Evolutionary conservation across 2,113 vertebrate species (phyloP), one percentile per base, ranked within the genome.

Genomic region (Tonatia bakeri): DNA sequence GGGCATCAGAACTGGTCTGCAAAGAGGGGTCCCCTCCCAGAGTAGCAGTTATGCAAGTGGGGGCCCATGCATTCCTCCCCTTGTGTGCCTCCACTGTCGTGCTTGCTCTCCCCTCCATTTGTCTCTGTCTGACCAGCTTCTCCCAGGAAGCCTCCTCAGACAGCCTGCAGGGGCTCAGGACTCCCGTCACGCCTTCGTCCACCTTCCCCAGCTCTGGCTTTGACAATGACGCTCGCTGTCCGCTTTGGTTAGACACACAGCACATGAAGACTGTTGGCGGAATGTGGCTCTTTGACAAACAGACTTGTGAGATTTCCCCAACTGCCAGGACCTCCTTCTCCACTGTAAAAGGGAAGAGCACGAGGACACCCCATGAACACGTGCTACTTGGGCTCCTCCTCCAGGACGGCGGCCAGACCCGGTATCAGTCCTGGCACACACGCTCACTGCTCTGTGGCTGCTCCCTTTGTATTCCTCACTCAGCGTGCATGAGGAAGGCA

Each of bases 291-390:
- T 82, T 16, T 69, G 65, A 22, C 38, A 43, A 59, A 65, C 13
- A 64, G 83, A 26, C 40, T 7, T 16, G 9, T 11, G 31, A 20
- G 84, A 22, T 64, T 65, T 59, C 45, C 20, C 70, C 67, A 31
- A 28, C 52, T 13, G 1, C 0, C 0, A 2, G 43, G 40, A 2
- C n/a, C 1, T n/a, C 59, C 40, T 19, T 4, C 38, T 50, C n/a
- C 11, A 5, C 31, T 20, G 7, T 61, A 50, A 10, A 3, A 52
- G 4, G 19, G 19, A 45, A 36, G 75, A 40, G 40, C 9, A 40
- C 0, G 3, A 1, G 40, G 31, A n/a, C 4, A 28, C 40, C 45
- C 54, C 6, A 0, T 2, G 28, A 47, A 43, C 16, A 17, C 0
- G 1, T 19, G 16, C 81, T 45, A 12, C 52, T 5, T 0, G 28